Base-by-base conservation (phyloP, 2,888 invertebrate species). In the Pomacea canaliculata region DNA sequence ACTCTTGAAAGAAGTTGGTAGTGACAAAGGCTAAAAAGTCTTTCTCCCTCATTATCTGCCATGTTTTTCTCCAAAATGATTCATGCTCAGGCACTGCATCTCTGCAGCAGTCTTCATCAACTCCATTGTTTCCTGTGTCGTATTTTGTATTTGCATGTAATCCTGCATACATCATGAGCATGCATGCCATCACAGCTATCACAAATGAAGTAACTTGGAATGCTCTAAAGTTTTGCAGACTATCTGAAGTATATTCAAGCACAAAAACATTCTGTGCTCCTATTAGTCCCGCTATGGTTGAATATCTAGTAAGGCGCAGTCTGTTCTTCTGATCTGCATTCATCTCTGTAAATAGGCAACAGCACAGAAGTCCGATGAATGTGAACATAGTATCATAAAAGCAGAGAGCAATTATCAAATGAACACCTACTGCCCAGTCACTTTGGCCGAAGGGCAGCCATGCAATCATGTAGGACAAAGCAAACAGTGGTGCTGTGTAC, bases 351-450 rank as follows among this genome's bases (percentile, higher is more conserved):
- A 90, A 90, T 8, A 91, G 80, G 63, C 90, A 88, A 77, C 90
- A 91, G 60, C 86, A 85, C 0, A 91, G 90, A 12, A 91, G 85
- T 18, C 91, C 87, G 9, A 89, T 88, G 75, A 90, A 89, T 12
- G 91, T 91, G 81, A 89, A 91, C 83, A 91, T 88, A 0, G 91
- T 90, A 78, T 92, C 92, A 81, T 91, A 92, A 65, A 92, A 83
- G 81, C 90, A 92, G 51, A 92, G 83, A 0, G 90, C 83, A 8
- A 89, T 76, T 19, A 91, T 87, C 7, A 92, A 83, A 80, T 92
- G 92, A 8, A 92, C n/a, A 13, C 92, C 92, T 75, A 88, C 88
- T 7, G 90, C 76, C 84, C 86, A 87, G 16, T 76, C 70, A 19
- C 77, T 76, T 16, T 73, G n/a, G 12, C 83, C 83, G 83, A 84